Percentiles rank a stretch among this genome's conserved stretches.
Evolutionary conservation across 2,797 vertebrate genomes (phyloP).

Genomic region (Poecilia velifera): DNA sequence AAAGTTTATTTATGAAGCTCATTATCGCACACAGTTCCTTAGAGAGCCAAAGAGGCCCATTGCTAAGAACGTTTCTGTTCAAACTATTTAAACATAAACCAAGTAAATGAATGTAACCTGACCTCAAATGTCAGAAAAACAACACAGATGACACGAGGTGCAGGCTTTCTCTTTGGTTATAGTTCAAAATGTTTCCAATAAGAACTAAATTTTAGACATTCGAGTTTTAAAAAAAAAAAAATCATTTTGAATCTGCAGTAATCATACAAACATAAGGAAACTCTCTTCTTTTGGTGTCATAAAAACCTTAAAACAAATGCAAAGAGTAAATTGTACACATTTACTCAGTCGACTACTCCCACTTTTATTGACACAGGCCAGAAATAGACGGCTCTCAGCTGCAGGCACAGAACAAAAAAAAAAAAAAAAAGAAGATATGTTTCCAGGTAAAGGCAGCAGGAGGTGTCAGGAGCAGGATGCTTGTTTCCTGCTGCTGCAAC

Average conservation of each 20-base stretch:
- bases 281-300: neutral
- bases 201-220: neutral
- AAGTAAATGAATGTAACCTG: neutral
- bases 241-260: neutral
- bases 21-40: conserved; percentile 19
- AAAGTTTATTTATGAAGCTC: conserved; percentile 42
- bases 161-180: neutral
- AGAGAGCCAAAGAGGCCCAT: neutral
- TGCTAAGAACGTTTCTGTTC: conserved; percentile 1
- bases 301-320: neutral
- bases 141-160: neutral
- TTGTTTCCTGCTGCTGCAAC: conserved; percentile 31
- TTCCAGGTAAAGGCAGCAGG: conserved; percentile 16
- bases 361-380: neutral
- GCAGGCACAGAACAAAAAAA: neutral
- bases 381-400: neutral
- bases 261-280: neutral
- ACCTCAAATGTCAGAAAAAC: neutral
- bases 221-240: neutral
- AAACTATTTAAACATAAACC: neutral
- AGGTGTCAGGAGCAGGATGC: conserved; percentile 34
- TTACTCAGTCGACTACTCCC: neutral
- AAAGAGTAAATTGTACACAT: neutral
- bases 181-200: neutral
- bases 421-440: conserved; percentile 29